phyloP scores from a whole-genome alignment of 2,888 invertebrate species.

The Notodonta dromedarius region DNA sequence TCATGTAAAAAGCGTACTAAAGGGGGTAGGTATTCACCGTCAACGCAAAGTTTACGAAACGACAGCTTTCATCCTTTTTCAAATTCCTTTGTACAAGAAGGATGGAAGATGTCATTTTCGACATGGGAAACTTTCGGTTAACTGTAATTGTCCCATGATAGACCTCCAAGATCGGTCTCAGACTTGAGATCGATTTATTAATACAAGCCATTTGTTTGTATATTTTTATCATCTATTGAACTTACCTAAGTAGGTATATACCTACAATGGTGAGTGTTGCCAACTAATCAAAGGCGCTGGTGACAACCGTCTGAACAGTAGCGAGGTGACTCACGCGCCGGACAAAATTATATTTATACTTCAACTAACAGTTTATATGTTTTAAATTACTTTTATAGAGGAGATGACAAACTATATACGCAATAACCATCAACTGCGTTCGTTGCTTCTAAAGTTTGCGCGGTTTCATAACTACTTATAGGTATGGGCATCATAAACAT shows the following conservation, averaged over 20 bases:
- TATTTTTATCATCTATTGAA: not conserved
- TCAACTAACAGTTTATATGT: not conserved
- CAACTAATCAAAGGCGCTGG: not conserved
- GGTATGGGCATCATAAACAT: too few relatives aligned
- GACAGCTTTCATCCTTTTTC: too few relatives aligned
- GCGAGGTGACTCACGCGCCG: conserved; percentile 1
- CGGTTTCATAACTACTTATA: too few relatives aligned
- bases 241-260: not conserved
- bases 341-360: conserved; percentile 1
- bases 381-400: not conserved
- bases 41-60: too few relatives aligned
- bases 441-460: not conserved
- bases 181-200: too few relatives aligned
- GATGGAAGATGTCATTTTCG: too few relatives aligned
- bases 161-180: too few relatives aligned
- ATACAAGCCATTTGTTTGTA: not conserved
- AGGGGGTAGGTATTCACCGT: too few relatives aligned
- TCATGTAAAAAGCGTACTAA: too few relatives aligned
- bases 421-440: conserved; percentile 1
- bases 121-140: too few relatives aligned
- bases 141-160: too few relatives aligned
- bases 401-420: not conserved
- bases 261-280: not conserved
- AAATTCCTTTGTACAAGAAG: too few relatives aligned
- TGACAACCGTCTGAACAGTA: not conserved